Percentiles rank a stretch among this genome's conserved stretches.
phyloP scores from a whole-genome alignment of 2,797 vertebrate genomes.

The Onychomys arenicola region DNA sequence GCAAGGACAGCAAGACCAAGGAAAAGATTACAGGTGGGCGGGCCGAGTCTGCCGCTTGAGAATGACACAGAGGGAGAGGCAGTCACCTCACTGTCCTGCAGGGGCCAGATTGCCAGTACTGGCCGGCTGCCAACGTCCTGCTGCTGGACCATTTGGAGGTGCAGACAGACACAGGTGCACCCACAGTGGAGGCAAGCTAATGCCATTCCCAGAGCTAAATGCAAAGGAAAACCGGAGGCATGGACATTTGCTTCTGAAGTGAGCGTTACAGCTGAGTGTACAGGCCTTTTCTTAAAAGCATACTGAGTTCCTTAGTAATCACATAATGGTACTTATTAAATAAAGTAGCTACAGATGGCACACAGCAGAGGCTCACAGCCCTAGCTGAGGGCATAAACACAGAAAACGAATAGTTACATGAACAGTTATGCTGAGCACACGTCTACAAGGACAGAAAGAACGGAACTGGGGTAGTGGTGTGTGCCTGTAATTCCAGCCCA shows the following conservation, averaged over 20 bases:
- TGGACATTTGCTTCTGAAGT: background rate
- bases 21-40: background rate
- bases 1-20: background rate
- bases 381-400: background rate
- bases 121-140: background rate
- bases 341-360: background rate
- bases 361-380: background rate
- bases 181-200: background rate
- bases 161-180: background rate
- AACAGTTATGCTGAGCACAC: background rate
- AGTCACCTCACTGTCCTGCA: background rate
- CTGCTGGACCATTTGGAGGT: no score
- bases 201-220: background rate
- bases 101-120: background rate
- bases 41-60: background rate
- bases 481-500: background rate
- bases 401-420: background rate
- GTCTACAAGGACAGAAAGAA: background rate
- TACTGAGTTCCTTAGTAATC: background rate
- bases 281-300: background rate
- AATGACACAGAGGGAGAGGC: background rate
- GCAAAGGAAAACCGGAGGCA: background rate
- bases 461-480: background rate
- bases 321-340: background rate
- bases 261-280: background rate